Conservation (phyloP, 2,113 vertebrate genomes). For the Butorides virescens region DNA sequence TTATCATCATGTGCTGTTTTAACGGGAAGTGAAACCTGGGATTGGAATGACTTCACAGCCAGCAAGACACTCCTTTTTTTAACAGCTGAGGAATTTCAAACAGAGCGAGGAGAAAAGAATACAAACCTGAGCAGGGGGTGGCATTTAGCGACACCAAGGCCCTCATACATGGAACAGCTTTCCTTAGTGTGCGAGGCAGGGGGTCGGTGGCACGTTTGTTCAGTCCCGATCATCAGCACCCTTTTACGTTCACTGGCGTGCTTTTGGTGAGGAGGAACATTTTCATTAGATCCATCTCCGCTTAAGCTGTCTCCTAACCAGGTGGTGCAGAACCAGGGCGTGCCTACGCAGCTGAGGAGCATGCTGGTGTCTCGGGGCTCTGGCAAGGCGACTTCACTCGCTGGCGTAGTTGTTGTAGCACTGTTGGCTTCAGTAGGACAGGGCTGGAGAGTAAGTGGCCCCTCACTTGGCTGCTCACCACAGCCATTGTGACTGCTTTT, state of each 20-base stretch:
- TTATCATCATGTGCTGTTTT: neutral
- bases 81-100: conserved; percentile 12
- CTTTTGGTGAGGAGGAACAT: neutral
- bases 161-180: neutral
- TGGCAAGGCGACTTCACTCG: neutral
- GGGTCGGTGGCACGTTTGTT: neutral
- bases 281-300: neutral
- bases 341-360: neutral
- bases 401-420: neutral
- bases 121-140: neutral
- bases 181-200: neutral
- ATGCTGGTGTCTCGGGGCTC: neutral
- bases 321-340: rapidly evolving
- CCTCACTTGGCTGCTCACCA: conserved; percentile 21
- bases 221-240: neutral
- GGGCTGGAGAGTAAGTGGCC: neutral
- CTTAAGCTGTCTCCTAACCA: neutral
- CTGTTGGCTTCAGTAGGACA: neutral
- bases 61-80: neutral
- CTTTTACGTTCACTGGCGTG: neutral
- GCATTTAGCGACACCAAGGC: neutral
- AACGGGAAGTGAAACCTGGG: conserved; percentile 13
- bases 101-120: neutral
- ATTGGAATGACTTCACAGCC: conserved; percentile 3
- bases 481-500: conserved; percentile 33